Base-by-base conservation (phyloP, 1,140 invertebrate genomes). In the Globodera rostochiensis region DNA sequence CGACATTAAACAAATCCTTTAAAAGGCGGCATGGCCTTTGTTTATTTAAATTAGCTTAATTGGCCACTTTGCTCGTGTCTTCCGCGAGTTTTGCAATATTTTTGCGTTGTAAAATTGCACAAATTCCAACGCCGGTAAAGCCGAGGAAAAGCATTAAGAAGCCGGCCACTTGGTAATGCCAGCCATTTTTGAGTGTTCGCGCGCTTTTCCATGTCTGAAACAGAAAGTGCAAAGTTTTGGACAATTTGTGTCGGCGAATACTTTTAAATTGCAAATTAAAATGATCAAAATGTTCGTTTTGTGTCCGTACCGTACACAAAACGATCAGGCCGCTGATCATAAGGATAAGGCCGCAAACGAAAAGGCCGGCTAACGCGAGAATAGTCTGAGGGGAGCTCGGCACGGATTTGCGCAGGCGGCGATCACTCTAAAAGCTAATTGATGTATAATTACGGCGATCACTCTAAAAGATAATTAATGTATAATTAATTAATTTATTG, bases 261-360 rank as follows among this genome's bases (percentile, higher is more conserved):
- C 0, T 73, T 19, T 47, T 21, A 47, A n/a, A 73, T 73, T 73
- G 70, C 19, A 73, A 73, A 47, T 73, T 73, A 5, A 21, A 15
- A 73, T 21, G 49, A 21, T 11, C 46, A 11, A 11, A 74, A 74
- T 74, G 49, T 49, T 45, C 46, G 66, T 15, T 19, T 64, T 64
- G 36, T n/a, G 36, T 64, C 36, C 46, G 4, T 60, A 83, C 82
- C 46, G 77, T 50, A n/a, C 74, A n/a, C n/a, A 83, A n/a, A 53
- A 83, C 82, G 49, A 83, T 76, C 7, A 84, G n/a, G 6, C 81
- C 82, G 46, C 81, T 83, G 36, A 84, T 21, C 25, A 84, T 70
- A 36, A 83, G 67, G 45, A 70, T 83, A 21, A 83, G 46, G 13
- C 82, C 82, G 73, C 82, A 83, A 4, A 83, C 74, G 60, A 83